phyloP scores from a whole-genome alignment of 2,888 invertebrate species.

The Spicauda simplicius region DNA sequence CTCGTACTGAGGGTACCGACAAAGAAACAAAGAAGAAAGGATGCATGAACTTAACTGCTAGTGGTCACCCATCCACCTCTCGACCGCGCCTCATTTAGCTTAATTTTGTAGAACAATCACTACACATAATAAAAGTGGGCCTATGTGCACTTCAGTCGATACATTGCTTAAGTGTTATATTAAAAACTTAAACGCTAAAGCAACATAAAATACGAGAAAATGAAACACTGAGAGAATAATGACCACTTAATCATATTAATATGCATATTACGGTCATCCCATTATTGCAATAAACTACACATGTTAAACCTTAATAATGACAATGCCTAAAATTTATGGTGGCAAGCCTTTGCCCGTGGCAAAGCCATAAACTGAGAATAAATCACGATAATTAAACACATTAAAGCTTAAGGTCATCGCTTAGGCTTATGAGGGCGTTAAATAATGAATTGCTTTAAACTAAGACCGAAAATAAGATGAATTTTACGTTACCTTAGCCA shows the following conservation, averaged over 20 bases:
- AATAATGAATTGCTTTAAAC: constrained; percentile 5
- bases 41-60: too few relatives aligned
- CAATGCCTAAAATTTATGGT: constrained; percentile 19
- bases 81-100: too few relatives aligned
- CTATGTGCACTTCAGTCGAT: too few relatives aligned
- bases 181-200: too few relatives aligned
- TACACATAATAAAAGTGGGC: too few relatives aligned
- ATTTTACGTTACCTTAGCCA: neutral
- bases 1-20: too few relatives aligned
- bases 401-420: constrained; percentile 12
- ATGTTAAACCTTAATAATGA: constrained; percentile 35
- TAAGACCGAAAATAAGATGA: neutral
- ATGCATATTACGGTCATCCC: neutral
- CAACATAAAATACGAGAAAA: too few relatives aligned
- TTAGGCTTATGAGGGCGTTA: constrained; percentile 20
- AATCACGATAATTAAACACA: constrained; percentile 31
- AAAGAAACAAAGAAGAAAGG: too few relatives aligned
- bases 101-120: too few relatives aligned
- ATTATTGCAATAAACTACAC: constrained; percentile 1
- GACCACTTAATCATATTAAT: neutral
- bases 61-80: too few relatives aligned
- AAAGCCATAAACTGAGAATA: constrained; percentile 18
- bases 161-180: too few relatives aligned
- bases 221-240: too few relatives aligned
- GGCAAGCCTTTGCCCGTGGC: constrained; percentile 13